Conservation (phyloP, 1,140 invertebrate genomes). For the Conus ventricosus region DNA sequence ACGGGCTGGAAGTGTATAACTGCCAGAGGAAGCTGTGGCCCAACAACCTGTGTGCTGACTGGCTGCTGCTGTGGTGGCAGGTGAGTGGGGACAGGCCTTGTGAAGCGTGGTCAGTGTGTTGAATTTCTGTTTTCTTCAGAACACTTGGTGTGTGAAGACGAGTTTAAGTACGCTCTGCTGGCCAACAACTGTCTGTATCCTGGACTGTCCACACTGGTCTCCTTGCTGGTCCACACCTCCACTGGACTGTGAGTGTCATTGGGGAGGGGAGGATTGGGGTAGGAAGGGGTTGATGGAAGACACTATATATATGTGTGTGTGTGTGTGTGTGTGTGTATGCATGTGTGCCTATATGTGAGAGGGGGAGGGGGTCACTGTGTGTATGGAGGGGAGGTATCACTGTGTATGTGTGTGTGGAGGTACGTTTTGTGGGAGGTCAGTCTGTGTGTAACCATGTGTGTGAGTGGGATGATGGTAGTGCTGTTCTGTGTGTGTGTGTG, state of each 20-base stretch:
- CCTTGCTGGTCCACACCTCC: constrained; percentile 95
- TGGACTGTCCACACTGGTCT: constrained; percentile 97
- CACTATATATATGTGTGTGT: neutral
- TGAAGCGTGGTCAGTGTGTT: no score
- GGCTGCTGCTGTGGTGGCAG: no score
- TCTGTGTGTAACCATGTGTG: neutral
- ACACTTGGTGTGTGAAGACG: constrained; percentile 84
- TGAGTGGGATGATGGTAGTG: neutral
- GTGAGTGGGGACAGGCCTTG: no score
- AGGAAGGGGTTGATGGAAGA: no score
- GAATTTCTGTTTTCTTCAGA: neutral
- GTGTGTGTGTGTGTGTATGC: no score
- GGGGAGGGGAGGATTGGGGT: no score
- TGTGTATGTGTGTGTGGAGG: neutral
- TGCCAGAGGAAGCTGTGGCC: no score
- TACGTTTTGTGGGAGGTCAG: neutral
- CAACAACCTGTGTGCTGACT: no score
- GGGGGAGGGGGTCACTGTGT: no score
- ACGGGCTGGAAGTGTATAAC: no score
- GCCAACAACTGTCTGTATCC: constrained; percentile 99
- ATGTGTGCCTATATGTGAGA: no score
- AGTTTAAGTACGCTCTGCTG: constrained; percentile 96
- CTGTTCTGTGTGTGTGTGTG: neutral
- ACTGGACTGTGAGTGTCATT: constrained; percentile 78
- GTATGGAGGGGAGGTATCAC: neutral